These are phyloP conservation scores for Cactoblastis cactorum DNA, from an alignment of 2,888 invertebrate genomes.

Conservation along the genomic window DNA sequence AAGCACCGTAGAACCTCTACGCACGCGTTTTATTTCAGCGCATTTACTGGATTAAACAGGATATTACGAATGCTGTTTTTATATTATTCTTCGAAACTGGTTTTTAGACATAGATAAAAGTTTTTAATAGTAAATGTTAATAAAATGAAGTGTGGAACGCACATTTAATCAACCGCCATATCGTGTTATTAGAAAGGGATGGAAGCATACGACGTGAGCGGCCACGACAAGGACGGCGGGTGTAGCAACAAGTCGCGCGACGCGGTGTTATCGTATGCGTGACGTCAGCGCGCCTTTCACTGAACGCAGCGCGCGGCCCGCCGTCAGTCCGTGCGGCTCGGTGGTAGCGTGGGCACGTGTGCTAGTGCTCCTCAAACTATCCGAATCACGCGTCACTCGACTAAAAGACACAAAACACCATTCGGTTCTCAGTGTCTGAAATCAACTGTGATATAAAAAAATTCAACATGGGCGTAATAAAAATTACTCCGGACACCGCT, in stretches of 20 bases:
- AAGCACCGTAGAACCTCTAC: slow-evolving; percentile 2
- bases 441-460: slow-evolving; percentile 18
- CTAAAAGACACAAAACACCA: slow-evolving; percentile 41
- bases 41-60: neutral
- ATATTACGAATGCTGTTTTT: neutral
- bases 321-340: slow-evolving; percentile 75
- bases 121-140: neutral
- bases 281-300: slow-evolving; percentile 80
- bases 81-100: neutral
- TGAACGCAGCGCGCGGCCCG: slow-evolving; percentile 52
- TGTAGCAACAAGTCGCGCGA: slow-evolving; percentile 67
- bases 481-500: slow-evolving; percentile 67
- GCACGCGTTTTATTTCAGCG: neutral
- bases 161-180: slow-evolving; percentile 45
- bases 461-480: slow-evolving; percentile 66
- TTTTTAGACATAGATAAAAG: neutral
- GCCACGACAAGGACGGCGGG: slow-evolving; percentile 41
- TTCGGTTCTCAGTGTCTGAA: slow-evolving; percentile 54
- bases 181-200: slow-evolving; percentile 59
- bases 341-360: slow-evolving; percentile 70
- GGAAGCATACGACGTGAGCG: slow-evolving; percentile 37
- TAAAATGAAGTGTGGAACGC: slow-evolving; percentile 34
- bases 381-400: slow-evolving; percentile 58
- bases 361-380: slow-evolving; percentile 58
- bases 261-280: slow-evolving; percentile 69